These are phyloP conservation scores for Drosophila sp. DNA, from an alignment of 1,140 invertebrate species.

Conservation along the genomic window DNA sequence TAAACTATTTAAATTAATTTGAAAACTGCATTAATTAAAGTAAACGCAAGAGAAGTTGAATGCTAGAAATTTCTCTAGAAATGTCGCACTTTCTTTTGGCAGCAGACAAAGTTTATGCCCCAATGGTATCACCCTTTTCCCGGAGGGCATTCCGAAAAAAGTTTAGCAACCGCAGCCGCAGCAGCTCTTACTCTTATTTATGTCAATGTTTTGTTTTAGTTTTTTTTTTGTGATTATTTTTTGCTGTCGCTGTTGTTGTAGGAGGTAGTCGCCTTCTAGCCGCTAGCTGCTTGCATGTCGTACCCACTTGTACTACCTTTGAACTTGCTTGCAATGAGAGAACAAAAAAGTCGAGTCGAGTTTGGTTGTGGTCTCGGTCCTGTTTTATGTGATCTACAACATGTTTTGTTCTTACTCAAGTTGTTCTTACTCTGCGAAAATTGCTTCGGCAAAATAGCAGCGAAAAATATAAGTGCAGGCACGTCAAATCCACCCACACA, in stretches of 20 bases:
- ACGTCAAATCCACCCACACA: slow-evolving; percentile 60
- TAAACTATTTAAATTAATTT: too few relatives aligned
- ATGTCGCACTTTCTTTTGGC: slow-evolving; percentile 17
- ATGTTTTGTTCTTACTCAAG: slow-evolving; percentile 72
- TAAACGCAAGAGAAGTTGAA: background rate
- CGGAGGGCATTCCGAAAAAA: slow-evolving; percentile 60
- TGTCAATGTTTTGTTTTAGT: slow-evolving; percentile 80
- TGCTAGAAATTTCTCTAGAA: background rate
- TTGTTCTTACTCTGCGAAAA: slow-evolving; percentile 56
- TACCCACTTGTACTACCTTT: slow-evolving; percentile 78
- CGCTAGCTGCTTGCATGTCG: slow-evolving; percentile 67
- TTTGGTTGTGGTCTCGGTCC: slow-evolving; percentile 27
- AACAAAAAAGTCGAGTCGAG: slow-evolving; percentile 51
- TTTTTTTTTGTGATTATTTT: slow-evolving; percentile 32
- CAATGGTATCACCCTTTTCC: slow-evolving; percentile 47
- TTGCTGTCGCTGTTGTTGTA: slow-evolving; percentile 28
- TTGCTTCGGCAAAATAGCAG: slow-evolving; percentile 33
- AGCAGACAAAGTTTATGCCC: slow-evolving; percentile 10
- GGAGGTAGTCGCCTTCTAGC: slow-evolving; percentile 29
- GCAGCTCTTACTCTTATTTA: slow-evolving; percentile 66
- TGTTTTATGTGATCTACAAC: slow-evolving; percentile 79
- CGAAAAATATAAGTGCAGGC: slow-evolving; percentile 43
- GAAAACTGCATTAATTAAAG: too few relatives aligned
- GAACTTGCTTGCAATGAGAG: slow-evolving; percentile 60
- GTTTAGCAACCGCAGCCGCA: slow-evolving; percentile 61